Evolutionary conservation across 2,888 invertebrate genomes (phyloP).

Genomic region (Volucella bombylans): DNA sequence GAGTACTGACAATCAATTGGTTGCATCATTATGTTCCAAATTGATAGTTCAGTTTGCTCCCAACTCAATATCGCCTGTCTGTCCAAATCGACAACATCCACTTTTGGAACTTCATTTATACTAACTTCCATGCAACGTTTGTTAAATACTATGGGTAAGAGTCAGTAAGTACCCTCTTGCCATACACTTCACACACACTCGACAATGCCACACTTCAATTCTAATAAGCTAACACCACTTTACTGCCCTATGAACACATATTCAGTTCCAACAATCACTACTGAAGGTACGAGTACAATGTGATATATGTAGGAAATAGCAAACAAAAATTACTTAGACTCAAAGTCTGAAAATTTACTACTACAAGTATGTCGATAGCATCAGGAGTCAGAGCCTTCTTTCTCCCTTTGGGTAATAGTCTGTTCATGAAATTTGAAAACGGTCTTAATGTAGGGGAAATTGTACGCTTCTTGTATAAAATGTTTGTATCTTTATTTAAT

Average conservation of each 20-base stretch:
- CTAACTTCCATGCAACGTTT: slow-evolving; percentile 27
- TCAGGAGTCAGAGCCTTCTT: slow-evolving; percentile 3
- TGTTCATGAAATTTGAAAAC: slow-evolving; percentile 52
- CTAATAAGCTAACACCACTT: slow-evolving; percentile 41
- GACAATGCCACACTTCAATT: slow-evolving; percentile 32
- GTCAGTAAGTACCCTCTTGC: slow-evolving; percentile 32
- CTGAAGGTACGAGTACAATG: slow-evolving; percentile 24
- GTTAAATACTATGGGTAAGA: slow-evolving; percentile 48
- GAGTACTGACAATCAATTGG: background rate
- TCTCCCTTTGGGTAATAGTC: slow-evolving; percentile 4
- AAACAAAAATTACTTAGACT: slow-evolving; percentile 24
- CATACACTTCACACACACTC: slow-evolving; percentile 3
- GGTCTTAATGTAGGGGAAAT: slow-evolving; percentile 20
- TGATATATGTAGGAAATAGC: slow-evolving; percentile 11
- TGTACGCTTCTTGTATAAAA: background rate
- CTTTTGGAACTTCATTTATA: slow-evolving; percentile 5
- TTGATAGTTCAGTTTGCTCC: background rate
- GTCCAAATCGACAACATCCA: slow-evolving; percentile 29
- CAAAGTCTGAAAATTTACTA: slow-evolving; percentile 13
- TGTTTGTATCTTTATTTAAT: slow-evolving; percentile 28
- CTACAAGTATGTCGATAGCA: background rate
- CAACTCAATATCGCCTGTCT: background rate
- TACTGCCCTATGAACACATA: slow-evolving; percentile 33
- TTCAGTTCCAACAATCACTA: too few species aligned
- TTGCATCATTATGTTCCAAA: slow-evolving; percentile 5